A percentile compares a stretch with the other conserved stretches of the same genome.
These are phyloP conservation scores for Gerosis bhagava DNA, from an alignment of 2,888 invertebrate genomes.

Conservation along the genomic window DNA sequence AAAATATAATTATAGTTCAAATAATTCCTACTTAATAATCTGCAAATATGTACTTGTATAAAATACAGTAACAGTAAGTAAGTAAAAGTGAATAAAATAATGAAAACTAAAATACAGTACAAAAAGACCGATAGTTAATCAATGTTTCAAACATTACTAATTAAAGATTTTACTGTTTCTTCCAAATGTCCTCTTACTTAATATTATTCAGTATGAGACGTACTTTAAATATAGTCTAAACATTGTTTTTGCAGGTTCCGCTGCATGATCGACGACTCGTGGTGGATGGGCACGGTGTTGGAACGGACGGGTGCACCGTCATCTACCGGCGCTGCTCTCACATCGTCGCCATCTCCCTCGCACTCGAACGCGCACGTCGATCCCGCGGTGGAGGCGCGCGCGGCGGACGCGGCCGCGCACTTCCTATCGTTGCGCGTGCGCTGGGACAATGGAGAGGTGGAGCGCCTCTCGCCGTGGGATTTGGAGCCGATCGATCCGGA, in stretches of 20 bases:
- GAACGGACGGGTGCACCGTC: conserved; percentile 43
- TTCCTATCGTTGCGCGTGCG: conserved; percentile 81
- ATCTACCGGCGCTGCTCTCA: conserved; percentile 23
- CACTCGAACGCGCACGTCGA: conserved; percentile 27
- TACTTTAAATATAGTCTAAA: too few species aligned
- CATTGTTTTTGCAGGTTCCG: conserved; percentile 89
- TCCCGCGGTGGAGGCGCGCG: conserved; percentile 35
- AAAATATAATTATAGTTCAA: too few species aligned
- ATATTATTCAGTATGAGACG: too few species aligned
- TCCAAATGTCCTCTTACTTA: too few species aligned
- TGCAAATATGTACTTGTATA: too few species aligned
- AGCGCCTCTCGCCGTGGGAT: conserved; percentile 98
- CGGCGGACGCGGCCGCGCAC: conserved; percentile 43
- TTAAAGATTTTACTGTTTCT: too few species aligned
- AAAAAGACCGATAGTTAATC: too few species aligned
- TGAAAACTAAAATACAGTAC: too few species aligned
- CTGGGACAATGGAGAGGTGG: conserved; percentile 97
- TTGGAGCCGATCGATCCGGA: conserved; percentile 94
- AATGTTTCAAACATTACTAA: too few species aligned
- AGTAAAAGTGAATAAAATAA: too few species aligned
- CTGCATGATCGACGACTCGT: conserved; percentile 97
- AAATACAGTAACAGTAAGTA: too few species aligned
- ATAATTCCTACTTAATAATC: too few species aligned
- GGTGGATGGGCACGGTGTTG: conserved; percentile 93
- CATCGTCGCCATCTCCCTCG: conserved; percentile 9